Evolutionary conservation across 2,888 invertebrate genomes (phyloP).

Genomic region (Incurvaria masculella): DNA sequence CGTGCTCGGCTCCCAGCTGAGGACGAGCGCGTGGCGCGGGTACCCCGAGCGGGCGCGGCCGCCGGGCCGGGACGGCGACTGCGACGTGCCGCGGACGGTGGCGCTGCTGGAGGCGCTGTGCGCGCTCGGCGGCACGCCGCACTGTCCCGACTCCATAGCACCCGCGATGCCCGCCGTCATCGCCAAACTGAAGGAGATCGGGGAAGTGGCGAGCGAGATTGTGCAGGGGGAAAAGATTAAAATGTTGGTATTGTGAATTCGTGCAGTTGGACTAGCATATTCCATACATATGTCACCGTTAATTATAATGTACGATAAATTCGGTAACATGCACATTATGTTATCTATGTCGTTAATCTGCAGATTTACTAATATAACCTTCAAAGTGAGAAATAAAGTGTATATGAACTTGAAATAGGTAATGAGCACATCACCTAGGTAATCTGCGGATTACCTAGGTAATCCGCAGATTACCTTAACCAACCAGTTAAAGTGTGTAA

Average conservation of each 20-base stretch:
- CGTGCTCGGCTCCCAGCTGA: constrained; percentile 27
- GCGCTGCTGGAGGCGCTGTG: constrained; percentile 37
- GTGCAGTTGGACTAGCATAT: no score
- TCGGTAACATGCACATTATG: no score
- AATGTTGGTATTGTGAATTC: not conserved
- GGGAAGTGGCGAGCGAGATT: not conserved
- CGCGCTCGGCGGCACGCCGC: constrained; percentile 30
- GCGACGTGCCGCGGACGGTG: not conserved
- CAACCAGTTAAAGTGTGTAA: no score
- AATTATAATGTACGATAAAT: no score
- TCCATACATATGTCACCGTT: no score
- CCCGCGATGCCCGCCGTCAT: constrained; percentile 10
- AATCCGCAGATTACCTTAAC: no score
- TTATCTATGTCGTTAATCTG: no score
- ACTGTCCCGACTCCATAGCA: constrained; percentile 13
- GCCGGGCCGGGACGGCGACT: not conserved
- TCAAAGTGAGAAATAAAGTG: no score
- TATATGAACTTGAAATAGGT: no score
- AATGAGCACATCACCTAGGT: no score
- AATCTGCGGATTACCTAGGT: no score
- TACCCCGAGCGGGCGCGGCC: not conserved
- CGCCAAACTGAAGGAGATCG: constrained; percentile 7
- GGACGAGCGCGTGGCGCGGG: constrained; percentile 19
- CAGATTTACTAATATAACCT: no score
- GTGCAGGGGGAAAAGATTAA: not conserved